phyloP scores from a whole-genome alignment of 2,888 invertebrate species.

The Acanthosepion pharaonis region DNA sequence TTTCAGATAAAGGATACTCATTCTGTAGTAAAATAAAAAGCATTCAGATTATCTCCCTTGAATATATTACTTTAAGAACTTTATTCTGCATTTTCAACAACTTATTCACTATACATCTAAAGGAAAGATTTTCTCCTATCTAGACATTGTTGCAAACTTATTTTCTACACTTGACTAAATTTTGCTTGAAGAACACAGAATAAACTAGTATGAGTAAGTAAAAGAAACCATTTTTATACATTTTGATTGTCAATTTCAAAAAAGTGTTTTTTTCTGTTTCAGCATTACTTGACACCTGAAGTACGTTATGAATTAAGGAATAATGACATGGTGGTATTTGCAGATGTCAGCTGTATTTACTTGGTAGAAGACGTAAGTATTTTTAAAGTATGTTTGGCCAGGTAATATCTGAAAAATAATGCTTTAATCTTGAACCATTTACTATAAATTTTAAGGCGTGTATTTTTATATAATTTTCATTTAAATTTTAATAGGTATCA shows the following conservation, averaged over 20 bases:
- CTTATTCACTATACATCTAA: background rate
- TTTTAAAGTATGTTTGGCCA: background rate
- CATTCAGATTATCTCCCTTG: too few species aligned
- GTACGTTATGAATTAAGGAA: constrained; percentile 70
- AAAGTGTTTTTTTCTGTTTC: constrained; percentile 50
- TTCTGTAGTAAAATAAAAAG: too few species aligned
- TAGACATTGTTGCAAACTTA: background rate
- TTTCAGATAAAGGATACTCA: too few species aligned
- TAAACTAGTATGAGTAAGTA: background rate
- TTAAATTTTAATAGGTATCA: background rate
- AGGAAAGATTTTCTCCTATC: background rate
- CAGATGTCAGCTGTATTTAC: constrained; percentile 67
- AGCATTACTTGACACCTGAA: constrained; percentile 66
- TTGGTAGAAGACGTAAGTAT: constrained; percentile 53
- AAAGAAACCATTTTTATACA: background rate
- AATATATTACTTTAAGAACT: too few species aligned
- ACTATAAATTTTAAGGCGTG: background rate
- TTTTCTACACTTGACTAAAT: background rate
- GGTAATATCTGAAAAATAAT: background rate
- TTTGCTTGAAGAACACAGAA: background rate
- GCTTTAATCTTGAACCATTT: too few species aligned
- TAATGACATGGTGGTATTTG: constrained; percentile 67
- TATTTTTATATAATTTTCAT: background rate
- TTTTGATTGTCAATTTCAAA: background rate
- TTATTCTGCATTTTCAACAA: background rate